Evolutionary conservation across 1,140 invertebrate genomes (phyloP), one percentile per base, ranked within the genome.

Genomic region (Cotesia vestalis): DNA sequence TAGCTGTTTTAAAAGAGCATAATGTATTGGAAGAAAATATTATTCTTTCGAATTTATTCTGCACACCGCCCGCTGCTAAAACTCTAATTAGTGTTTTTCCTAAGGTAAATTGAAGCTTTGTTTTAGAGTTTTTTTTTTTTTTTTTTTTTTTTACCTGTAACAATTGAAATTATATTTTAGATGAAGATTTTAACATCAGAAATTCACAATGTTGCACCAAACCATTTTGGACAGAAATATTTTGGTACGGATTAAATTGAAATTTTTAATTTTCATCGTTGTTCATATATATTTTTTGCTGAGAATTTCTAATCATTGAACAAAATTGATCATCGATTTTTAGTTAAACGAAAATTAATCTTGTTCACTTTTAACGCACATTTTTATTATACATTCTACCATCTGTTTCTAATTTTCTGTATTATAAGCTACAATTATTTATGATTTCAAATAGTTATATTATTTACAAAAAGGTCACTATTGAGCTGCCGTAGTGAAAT

Each of bases 211-310:
- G 92, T 98, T n/a, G 95, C 96, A 34, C 97, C 97, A 12, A 98
- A 97, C 88, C 97, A 99, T 88, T 99, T 99, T 89, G 97, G 97
- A 76, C 95, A 97, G 88, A 98, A 97, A 88, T 99, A 99, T 88
- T 99, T 99, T 91, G 97, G 97, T 79, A 99, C 96, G 74, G 96
- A 98, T 88, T 98, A 91, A 92, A 83, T 73, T 86, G 73, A 81
- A 38, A 74, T 52, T 70, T 55, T 63, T 70, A 34, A 27, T 20
- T 27, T 51, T 1, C 35, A 34, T 20, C n/a, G 27, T 66, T 51
- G 34, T 53, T 36, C 17, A 35, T 67, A 27, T 36, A 46, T 64
- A 12, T 17, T 20, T 14, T 14, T 20, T 8, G 20, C 27, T 4
- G 27, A 20, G 17, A 20, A 27, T 20, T 20, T 20, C 2, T 59